A percentile compares a stretch with the other conserved stretches of the same genome.
phyloP scores from a whole-genome alignment of 2,797 vertebrate genomes.

The Myotis myotis region DNA sequence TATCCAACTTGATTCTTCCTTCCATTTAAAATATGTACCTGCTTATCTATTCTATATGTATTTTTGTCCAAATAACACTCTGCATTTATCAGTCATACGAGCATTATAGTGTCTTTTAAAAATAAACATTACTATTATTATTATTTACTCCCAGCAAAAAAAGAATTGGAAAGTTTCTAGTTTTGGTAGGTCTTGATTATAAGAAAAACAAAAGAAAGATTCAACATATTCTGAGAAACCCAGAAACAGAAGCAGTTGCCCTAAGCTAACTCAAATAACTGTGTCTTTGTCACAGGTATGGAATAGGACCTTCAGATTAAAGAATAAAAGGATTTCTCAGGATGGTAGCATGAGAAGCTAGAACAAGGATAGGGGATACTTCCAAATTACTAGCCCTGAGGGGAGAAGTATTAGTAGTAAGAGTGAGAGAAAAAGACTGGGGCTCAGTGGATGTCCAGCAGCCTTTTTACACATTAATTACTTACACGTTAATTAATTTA shows the following conservation, averaged over 20 bases:
- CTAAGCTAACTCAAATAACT: neutral
- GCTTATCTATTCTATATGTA: neutral
- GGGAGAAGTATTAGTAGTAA: neutral
- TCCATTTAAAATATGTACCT: constrained; percentile 4
- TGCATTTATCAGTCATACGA: neutral
- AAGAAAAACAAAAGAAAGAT: neutral
- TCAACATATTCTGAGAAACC: neutral
- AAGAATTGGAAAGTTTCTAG: neutral
- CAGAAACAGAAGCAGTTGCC: neutral
- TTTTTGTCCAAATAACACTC: constrained; percentile 3
- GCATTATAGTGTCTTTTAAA: neutral
- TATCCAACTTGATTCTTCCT: neutral
- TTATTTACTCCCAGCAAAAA: neutral
- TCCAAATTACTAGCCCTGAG: neutral
- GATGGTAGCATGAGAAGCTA: neutral
- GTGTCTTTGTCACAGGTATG: neutral
- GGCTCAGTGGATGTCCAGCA: neutral
- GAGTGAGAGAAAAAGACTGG: neutral
- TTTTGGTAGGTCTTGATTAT: neutral
- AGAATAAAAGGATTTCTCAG: neutral
- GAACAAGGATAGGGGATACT: neutral
- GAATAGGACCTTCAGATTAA: neutral
- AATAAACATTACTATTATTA: neutral
- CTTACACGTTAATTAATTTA: neutral
- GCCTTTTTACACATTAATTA: neutral